A percentile compares a stretch with the other conserved stretches of the same genome.
These are phyloP conservation scores for Tricholaema leucomelas DNA, from an alignment of 2,113 vertebrate species.

Conservation along the genomic window DNA sequence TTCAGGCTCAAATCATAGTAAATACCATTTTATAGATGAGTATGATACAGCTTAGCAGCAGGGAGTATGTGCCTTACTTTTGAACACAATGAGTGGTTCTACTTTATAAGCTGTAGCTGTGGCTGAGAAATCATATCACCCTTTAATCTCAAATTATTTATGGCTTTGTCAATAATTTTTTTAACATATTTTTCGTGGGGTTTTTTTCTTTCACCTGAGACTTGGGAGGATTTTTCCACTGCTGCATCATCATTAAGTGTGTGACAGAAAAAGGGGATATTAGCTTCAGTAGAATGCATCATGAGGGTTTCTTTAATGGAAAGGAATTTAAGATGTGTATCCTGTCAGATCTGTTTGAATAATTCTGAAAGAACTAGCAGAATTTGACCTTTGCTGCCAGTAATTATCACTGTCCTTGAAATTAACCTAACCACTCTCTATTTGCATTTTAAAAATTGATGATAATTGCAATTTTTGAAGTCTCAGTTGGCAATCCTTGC, in stretches of 20 bases:
- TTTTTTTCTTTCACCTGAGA: background rate
- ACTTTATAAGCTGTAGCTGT: conserved; percentile 19
- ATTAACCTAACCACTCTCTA: conserved; percentile 30
- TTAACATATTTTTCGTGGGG: background rate
- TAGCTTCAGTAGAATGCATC: conserved; percentile 39
- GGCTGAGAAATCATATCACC: conserved; percentile 31
- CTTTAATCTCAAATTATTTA: conserved; percentile 51
- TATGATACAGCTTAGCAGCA: background rate
- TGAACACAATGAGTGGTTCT: background rate
- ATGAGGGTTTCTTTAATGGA: background rate
- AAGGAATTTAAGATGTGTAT: conserved; percentile 28
- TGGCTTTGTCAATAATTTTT: background rate
- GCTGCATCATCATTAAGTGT: background rate
- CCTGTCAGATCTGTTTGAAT: conserved; percentile 31
- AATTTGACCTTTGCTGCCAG: conserved; percentile 41
- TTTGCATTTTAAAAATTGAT: conserved; percentile 13
- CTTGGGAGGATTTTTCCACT: conserved; percentile 4
- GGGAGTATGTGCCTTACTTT: background rate
- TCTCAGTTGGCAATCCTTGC: background rate
- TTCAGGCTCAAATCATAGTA: background rate
- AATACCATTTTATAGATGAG: conserved; percentile 4
- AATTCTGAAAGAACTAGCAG: conserved; percentile 36
- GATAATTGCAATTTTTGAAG: background rate
- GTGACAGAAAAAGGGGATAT: conserved; percentile 16
- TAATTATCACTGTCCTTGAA: conserved; percentile 39